phyloP scores from a whole-genome alignment of 2,888 invertebrate species.

The Urechis unicinctus region DNA sequence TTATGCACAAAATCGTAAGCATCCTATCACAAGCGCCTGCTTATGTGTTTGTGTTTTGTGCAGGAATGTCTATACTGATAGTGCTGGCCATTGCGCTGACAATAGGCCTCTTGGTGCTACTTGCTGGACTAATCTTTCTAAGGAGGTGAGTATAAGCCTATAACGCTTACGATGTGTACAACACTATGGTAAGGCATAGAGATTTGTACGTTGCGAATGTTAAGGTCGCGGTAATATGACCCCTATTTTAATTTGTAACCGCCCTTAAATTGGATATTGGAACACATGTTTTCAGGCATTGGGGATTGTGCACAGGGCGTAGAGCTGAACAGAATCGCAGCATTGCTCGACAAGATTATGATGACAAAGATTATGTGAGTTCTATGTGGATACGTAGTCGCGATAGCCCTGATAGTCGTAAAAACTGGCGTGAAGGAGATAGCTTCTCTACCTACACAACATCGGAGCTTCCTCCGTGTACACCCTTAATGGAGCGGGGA shows the following conservation, averaged over 20 bases:
- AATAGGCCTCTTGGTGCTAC: background rate
- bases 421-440: background rate
- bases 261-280: no score
- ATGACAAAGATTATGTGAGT: background rate
- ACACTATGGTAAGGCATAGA: no score
- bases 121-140: background rate
- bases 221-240: no score
- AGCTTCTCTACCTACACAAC: background rate
- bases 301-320: background rate
- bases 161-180: no score
- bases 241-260: background rate
- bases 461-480: background rate
- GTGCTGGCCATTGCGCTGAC: background rate
- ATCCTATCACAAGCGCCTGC: no score
- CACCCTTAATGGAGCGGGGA: background rate
- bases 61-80: background rate
- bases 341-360: background rate
- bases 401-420: background rate
- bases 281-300: background rate
- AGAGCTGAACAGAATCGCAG: background rate
- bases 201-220: no score
- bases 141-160: background rate
- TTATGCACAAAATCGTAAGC: no score
- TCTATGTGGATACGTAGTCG: background rate
- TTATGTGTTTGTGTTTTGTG: background rate